These are phyloP conservation scores for Andrena praecox DNA, from an alignment of 2,888 invertebrate species.

Conservation along the genomic window DNA sequence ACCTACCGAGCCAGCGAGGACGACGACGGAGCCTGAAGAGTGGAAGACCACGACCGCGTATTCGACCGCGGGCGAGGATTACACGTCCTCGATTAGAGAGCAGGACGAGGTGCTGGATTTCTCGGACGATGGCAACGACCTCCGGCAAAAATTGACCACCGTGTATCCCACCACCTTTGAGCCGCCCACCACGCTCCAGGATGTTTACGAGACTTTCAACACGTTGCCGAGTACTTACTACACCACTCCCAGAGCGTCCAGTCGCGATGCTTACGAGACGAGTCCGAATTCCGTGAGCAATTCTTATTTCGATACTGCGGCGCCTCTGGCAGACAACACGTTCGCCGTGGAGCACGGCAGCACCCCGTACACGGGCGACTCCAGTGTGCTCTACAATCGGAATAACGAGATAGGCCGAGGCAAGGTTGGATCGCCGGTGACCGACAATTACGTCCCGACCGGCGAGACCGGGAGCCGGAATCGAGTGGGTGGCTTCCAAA, in stretches of 20 bases:
- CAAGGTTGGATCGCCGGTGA: constrained; percentile 61
- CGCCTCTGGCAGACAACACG: constrained; percentile 67
- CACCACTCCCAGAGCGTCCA: constrained; percentile 57
- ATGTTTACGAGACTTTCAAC: constrained; percentile 34
- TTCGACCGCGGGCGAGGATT: constrained; percentile 85
- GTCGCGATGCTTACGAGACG: constrained; percentile 25
- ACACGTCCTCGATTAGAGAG: constrained; percentile 88
- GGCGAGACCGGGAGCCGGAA: constrained; percentile 72
- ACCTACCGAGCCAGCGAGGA: constrained; percentile 90
- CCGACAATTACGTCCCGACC: constrained; percentile 81
- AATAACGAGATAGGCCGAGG: constrained; percentile 65
- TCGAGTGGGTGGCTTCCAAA: constrained; percentile 83
- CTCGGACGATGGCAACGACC: constrained; percentile 88
- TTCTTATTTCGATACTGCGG: constrained; percentile 39
- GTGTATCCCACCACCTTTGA: constrained; percentile 72
- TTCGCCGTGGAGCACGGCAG: constrained; percentile 86
- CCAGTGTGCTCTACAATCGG: constrained; percentile 61
- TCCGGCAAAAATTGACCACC: constrained; percentile 78
- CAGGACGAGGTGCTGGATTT: constrained; percentile 92
- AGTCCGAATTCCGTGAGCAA: constrained; percentile 29
- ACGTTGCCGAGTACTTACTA: constrained; percentile 65
- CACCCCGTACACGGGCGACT: constrained; percentile 76
- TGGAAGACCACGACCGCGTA: constrained; percentile 78
- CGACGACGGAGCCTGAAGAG: constrained; percentile 80
- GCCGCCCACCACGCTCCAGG: constrained; percentile 47